A percentile compares a stretch with the other conserved stretches of the same genome.
Evolutionary conservation across 2,113 vertebrate species (phyloP).

Genomic region (Crotalus horridus): DNA sequence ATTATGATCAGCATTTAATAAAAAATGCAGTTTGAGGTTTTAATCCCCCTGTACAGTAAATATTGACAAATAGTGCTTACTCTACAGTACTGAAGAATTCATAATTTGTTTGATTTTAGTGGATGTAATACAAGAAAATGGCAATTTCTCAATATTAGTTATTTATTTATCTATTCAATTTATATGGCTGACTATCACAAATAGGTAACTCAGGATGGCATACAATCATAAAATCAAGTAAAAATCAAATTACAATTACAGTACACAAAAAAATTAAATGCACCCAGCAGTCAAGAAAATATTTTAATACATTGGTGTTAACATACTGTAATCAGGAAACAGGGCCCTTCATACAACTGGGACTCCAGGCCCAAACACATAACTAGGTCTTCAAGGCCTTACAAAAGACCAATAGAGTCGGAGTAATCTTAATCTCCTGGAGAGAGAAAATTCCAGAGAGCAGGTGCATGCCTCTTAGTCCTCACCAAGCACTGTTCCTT

Average conservation of each 20-base stretch:
- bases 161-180: neutral
- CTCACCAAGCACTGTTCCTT: neutral
- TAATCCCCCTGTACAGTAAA: neutral
- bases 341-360: neutral
- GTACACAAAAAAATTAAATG: neutral
- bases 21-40: conserved; percentile 24
- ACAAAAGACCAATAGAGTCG: neutral
- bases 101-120: neutral
- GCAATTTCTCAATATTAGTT: neutral
- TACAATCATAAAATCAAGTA: neutral
- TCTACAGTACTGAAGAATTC: conserved; percentile 3
- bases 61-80: conserved; percentile 1
- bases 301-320: neutral
- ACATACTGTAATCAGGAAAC: neutral
- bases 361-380: neutral
- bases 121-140: neutral
- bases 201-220: neutral
- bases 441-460: neutral
- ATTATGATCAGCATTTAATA: conserved; percentile 21
- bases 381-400: neutral
- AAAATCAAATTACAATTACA: neutral
- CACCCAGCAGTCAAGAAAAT: neutral
- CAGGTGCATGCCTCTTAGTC: neutral
- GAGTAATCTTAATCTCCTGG: neutral
- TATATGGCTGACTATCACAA: neutral